Percentiles rank a stretch among this genome's conserved stretches.
phyloP scores from a whole-genome alignment of 2,113 vertebrate species.

The Gavia stellata region DNA sequence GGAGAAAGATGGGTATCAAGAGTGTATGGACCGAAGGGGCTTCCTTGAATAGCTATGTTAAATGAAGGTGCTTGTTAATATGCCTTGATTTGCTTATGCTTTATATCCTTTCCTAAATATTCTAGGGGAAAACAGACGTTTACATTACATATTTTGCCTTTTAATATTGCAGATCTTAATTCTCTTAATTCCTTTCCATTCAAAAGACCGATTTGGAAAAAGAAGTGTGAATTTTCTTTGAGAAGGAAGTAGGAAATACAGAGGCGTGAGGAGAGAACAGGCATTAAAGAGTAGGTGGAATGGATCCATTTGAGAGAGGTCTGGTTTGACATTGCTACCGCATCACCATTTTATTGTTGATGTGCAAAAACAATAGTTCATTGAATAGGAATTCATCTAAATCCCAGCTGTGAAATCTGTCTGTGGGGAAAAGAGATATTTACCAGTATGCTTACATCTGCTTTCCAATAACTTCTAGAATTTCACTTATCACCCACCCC shows the following conservation, averaged over 20 bases:
- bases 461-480: neutral
- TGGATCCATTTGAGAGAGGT: neutral
- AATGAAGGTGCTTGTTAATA: conserved; percentile 24
- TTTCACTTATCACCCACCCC: neutral
- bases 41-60: conserved; percentile 7
- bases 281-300: neutral
- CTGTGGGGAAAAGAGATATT: neutral
- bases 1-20: neutral
- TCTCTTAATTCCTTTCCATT: conserved; percentile 25
- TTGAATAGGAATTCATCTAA: neutral
- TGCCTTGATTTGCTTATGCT: conserved; percentile 4
- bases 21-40: neutral
- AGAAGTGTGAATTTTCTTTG: neutral
- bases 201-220: neutral
- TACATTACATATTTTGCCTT: conserved; percentile 1
- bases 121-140: conserved; percentile 24
- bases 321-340: neutral
- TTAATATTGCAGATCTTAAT: conserved; percentile 5
- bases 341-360: neutral
- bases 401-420: conserved; percentile 27
- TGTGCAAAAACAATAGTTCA: neutral
- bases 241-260: neutral
- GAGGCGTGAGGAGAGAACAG: neutral
- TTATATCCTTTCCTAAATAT: neutral
- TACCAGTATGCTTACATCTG: neutral